These are phyloP conservation scores for Telenomus remus DNA, from an alignment of 1,140 invertebrate species.

Conservation along the genomic window DNA sequence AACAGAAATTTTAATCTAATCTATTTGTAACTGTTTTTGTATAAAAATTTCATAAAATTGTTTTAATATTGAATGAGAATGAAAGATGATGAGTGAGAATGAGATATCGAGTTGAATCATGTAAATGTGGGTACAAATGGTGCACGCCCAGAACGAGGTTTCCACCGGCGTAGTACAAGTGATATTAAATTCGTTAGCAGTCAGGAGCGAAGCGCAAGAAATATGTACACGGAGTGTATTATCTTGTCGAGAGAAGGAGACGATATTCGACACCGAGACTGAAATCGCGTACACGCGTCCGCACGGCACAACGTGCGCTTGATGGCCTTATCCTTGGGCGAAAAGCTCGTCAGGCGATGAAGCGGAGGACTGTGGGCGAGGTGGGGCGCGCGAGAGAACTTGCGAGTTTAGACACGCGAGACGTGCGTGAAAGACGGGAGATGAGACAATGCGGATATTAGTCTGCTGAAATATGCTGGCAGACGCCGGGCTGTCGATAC, in stretches of 20 bases:
- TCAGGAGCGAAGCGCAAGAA: conserved; percentile 30
- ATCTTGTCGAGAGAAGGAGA: conserved; percentile 44
- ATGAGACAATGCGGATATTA: conserved; percentile 72
- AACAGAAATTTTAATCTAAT: too few relatives aligned
- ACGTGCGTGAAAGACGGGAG: conserved; percentile 58
- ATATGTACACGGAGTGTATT: conserved; percentile 53
- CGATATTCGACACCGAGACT: conserved; percentile 57
- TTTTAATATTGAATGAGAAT: too few relatives aligned
- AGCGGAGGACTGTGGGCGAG: conserved; percentile 57
- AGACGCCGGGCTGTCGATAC: conserved; percentile 70
- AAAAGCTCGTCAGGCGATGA: conserved; percentile 61
- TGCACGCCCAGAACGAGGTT: conserved; percentile 27
- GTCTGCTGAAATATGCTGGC: conserved; percentile 65
- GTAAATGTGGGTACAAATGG: conserved; percentile 31
- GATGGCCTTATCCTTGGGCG: conserved; percentile 71
- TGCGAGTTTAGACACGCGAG: conserved; percentile 68
- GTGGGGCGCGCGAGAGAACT: conserved; percentile 54
- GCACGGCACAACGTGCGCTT: conserved; percentile 69
- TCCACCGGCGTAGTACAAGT: conserved; percentile 38
- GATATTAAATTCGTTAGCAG: conserved; percentile 57
- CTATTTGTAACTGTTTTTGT: too few relatives aligned
- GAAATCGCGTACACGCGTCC: conserved; percentile 55
- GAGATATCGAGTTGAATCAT: neutral
- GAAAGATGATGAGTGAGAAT: neutral
- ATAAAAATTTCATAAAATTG: too few relatives aligned